phyloP scores from a whole-genome alignment of 2,797 vertebrate genomes.

The Cacajao melanocephalus region DNA sequence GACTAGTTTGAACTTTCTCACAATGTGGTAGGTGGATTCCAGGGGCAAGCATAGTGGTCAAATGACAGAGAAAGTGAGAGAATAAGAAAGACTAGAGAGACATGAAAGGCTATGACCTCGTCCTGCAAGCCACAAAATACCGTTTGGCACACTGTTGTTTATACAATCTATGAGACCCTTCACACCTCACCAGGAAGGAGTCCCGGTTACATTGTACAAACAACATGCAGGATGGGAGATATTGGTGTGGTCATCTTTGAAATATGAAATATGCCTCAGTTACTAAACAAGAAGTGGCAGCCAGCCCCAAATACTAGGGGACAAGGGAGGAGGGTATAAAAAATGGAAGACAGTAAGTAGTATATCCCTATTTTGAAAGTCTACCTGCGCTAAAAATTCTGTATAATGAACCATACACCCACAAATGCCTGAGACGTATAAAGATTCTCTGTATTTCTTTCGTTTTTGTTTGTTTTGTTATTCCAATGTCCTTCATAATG shows the following conservation, averaged over 20 bases:
- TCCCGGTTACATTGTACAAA: not conserved
- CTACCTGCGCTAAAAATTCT: constrained; percentile 35
- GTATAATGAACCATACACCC: constrained; percentile 2
- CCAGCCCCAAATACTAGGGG: constrained; percentile 4
- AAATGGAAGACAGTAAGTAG: constrained; percentile 44
- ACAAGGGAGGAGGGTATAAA: not conserved
- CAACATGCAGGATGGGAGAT: not conserved
- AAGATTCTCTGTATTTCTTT: not conserved
- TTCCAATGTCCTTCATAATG: not conserved
- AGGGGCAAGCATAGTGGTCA: not conserved
- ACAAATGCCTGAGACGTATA: not conserved
- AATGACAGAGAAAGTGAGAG: not conserved
- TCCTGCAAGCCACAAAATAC: not conserved
- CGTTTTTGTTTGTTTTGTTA: not conserved
- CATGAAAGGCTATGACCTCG: no score
- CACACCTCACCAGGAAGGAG: fast-evolving
- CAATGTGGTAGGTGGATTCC: not conserved
- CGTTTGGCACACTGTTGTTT: not conserved
- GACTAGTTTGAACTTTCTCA: not conserved
- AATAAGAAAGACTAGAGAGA: not conserved
- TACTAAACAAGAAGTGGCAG: not conserved
- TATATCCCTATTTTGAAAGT: constrained; percentile 49
- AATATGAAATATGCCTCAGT: not conserved
- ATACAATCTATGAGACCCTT: not conserved
- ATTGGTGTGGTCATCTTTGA: not conserved